phyloP scores from a whole-genome alignment of 2,888 invertebrate species.

The Mesoligia furuncula region DNA sequence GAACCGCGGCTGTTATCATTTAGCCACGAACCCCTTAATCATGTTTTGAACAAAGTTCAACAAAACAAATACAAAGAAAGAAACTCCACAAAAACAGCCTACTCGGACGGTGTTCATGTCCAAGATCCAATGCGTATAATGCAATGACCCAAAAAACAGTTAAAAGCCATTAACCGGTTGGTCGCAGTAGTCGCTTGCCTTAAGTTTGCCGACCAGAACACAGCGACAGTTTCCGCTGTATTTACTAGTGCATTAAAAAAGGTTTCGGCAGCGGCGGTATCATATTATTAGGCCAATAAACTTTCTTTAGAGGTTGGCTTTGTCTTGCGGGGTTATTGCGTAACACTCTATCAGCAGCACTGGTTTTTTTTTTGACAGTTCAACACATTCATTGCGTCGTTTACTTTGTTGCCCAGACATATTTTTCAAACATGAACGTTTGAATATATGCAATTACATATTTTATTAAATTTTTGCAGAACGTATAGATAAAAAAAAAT shows the following conservation, averaged over 20 bases:
- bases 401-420: too few species aligned
- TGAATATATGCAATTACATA: too few species aligned
- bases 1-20: too few species aligned
- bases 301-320: neutral
- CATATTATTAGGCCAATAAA: too few species aligned
- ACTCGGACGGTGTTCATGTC: neutral
- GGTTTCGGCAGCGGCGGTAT: neutral
- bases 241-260: slow-evolving; percentile 1
- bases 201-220: slow-evolving; percentile 31
- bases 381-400: too few species aligned
- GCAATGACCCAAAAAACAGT: slow-evolving; percentile 39
- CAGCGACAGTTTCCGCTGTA: neutral
- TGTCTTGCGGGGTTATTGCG: neutral
- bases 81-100: slow-evolving; percentile 4
- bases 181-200: slow-evolving; percentile 14
- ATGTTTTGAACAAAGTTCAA: neutral
- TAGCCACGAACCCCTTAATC: too few species aligned
- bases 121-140: neutral
- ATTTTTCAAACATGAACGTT: neutral
- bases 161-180: slow-evolving; percentile 39
- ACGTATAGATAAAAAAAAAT: neutral
- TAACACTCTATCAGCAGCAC: too few species aligned
- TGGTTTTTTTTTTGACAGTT: too few species aligned
- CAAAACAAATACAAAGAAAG: neutral
- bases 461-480: neutral